These are phyloP conservation scores for Drosophila nebulosa DNA, from an alignment of 1,140 invertebrate species.

Conservation along the genomic window DNA sequence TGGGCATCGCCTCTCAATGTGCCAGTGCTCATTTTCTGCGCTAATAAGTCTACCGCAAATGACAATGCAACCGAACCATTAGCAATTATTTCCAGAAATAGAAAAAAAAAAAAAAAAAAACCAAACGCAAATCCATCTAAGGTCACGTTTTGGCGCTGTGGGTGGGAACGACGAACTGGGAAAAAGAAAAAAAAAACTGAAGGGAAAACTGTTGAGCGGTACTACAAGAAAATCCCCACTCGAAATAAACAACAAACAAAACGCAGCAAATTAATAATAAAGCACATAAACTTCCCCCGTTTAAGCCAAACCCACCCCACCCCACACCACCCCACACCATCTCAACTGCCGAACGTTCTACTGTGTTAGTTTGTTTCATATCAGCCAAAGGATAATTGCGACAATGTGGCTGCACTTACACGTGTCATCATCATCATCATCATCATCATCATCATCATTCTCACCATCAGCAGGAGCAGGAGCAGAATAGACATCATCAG, in stretches of 20 bases:
- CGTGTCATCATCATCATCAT: slow-evolving; percentile 63
- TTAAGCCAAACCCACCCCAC: no score
- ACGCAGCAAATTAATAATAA: slow-evolving; percentile 64
- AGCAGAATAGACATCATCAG: slow-evolving; percentile 15
- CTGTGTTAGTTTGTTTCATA: slow-evolving; percentile 3
- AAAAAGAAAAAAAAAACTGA: not conserved
- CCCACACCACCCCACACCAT: not conserved
- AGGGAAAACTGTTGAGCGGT: no score
- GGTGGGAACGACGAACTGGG: slow-evolving; percentile 51
- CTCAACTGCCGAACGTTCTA: not conserved
- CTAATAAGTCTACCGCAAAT: slow-evolving; percentile 52
- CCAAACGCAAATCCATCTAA: slow-evolving; percentile 24
- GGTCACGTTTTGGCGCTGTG: slow-evolving; percentile 76
- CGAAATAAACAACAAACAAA: slow-evolving; percentile 74
- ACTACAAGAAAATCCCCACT: slow-evolving; percentile 24
- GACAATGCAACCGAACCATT: slow-evolving; percentile 52
- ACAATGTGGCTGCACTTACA: slow-evolving; percentile 78
- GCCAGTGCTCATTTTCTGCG: slow-evolving; percentile 50
- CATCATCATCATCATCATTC: slow-evolving; percentile 19
- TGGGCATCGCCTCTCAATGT: not conserved
- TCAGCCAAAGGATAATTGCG: slow-evolving; percentile 66
- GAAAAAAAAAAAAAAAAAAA: slow-evolving; percentile 17
- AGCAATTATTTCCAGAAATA: slow-evolving; percentile 29
- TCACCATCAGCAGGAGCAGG: slow-evolving; percentile 18
- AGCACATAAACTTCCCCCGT: not conserved